Conservation (phyloP, 2,888 invertebrate genomes). For the Muschampia plurimacula region DNA sequence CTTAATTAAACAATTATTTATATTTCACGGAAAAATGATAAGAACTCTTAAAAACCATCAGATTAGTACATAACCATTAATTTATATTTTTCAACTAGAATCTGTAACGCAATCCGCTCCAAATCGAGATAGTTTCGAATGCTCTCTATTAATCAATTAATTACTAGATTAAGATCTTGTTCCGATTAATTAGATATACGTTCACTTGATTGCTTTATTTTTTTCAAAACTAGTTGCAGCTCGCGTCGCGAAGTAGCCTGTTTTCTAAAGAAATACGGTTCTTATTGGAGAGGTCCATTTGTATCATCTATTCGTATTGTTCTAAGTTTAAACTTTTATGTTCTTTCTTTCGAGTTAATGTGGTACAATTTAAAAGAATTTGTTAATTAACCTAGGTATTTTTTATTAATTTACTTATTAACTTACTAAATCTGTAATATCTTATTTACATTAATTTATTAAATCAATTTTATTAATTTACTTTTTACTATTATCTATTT, state of each 20-base stretch:
- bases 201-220: slow-evolving; percentile 53
- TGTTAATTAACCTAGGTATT: too few relatives aligned
- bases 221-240: slow-evolving; percentile 1
- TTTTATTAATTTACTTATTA: too few relatives aligned
- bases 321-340: not conserved
- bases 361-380: too few relatives aligned
- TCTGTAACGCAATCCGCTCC: slow-evolving; percentile 39
- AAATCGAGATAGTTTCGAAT: slow-evolving; percentile 45
- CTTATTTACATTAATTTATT: too few relatives aligned
- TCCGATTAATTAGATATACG: slow-evolving; percentile 61
- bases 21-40: not conserved
- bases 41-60: not conserved
- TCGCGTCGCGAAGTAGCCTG: not conserved
- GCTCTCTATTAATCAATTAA: slow-evolving; percentile 64
- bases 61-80: slow-evolving; percentile 5
- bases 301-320: not conserved
- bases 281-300: not conserved
- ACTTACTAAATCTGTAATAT: too few relatives aligned
- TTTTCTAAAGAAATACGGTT: not conserved
- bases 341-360: not conserved
- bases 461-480: too few relatives aligned
- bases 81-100: slow-evolving; percentile 31
- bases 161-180: slow-evolving; percentile 63
- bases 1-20: too few relatives aligned
- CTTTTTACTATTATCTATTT: too few relatives aligned